These are phyloP conservation scores for Protobothrops flavoviridis DNA, from an alignment of 2,113 vertebrate species.

Conservation along the genomic window DNA sequence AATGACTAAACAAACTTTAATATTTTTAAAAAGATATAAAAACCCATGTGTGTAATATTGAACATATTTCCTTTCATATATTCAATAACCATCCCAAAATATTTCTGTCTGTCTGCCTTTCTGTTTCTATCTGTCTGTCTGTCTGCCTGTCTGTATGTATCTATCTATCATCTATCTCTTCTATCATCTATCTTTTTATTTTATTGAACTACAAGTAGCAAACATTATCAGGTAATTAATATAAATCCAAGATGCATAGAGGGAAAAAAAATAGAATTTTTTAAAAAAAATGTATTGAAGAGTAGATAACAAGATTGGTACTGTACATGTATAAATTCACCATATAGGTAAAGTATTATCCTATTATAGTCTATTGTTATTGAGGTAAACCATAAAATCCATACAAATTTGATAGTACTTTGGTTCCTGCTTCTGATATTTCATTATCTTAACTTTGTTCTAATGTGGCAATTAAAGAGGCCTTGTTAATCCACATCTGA, in stretches of 20 bases:
- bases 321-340: background rate
- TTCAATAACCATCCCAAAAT: background rate
- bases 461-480: background rate
- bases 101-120: slow-evolving; percentile 24
- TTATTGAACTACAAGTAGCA: background rate
- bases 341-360: background rate
- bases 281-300: background rate
- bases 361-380: background rate
- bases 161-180: background rate
- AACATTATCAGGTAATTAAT: background rate
- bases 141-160: background rate
- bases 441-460: background rate
- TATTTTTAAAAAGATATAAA: background rate
- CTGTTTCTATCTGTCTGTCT: background rate
- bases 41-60: slow-evolving; percentile 24
- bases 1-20: background rate
- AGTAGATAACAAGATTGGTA: background rate
- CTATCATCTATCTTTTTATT: background rate
- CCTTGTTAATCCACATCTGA: background rate
- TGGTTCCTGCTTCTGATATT: background rate
- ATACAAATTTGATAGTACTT: background rate
- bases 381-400: background rate
- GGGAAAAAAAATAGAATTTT: background rate
- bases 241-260: background rate
- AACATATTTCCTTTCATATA: slow-evolving; percentile 39